Evolutionary conservation across 2,888 invertebrate genomes (phyloP).

Genomic region (Xylota sylvarum): DNA sequence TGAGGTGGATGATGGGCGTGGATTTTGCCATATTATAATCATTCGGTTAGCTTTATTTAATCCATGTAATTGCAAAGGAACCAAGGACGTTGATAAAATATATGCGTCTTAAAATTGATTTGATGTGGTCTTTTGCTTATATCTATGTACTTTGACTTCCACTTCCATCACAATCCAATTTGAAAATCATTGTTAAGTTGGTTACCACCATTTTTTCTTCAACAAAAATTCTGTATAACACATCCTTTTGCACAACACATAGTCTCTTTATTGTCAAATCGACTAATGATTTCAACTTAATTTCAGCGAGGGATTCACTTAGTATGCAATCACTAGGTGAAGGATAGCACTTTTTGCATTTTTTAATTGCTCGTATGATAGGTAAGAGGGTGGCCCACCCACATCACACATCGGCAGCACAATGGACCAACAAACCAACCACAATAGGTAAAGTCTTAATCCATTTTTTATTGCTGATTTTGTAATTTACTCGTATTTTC

Average conservation of each 20-base stretch:
- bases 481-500: too few relatives aligned
- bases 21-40: conserved; percentile 11
- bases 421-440: too few relatives aligned
- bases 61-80: conserved; percentile 29
- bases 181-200: conserved; percentile 14
- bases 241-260: too few relatives aligned
- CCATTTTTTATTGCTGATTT: too few relatives aligned
- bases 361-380: too few relatives aligned
- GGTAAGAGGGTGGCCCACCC: too few relatives aligned
- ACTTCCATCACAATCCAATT: conserved; percentile 29
- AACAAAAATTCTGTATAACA: too few relatives aligned
- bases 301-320: conserved; percentile 15
- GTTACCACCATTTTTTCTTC: neutral
- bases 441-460: too few relatives aligned
- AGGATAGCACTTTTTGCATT: neutral
- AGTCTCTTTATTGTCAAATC: too few relatives aligned
- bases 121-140: conserved; percentile 27
- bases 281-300: neutral
- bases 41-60: conserved; percentile 15
- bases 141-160: conserved; percentile 19
- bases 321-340: neutral
- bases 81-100: conserved; percentile 12
- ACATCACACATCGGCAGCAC: too few relatives aligned
- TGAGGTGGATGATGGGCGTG: conserved; percentile 15
- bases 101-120: conserved; percentile 22